phyloP scores from a whole-genome alignment of 2,113 vertebrate species.

The Acinonyx jubatus region DNA sequence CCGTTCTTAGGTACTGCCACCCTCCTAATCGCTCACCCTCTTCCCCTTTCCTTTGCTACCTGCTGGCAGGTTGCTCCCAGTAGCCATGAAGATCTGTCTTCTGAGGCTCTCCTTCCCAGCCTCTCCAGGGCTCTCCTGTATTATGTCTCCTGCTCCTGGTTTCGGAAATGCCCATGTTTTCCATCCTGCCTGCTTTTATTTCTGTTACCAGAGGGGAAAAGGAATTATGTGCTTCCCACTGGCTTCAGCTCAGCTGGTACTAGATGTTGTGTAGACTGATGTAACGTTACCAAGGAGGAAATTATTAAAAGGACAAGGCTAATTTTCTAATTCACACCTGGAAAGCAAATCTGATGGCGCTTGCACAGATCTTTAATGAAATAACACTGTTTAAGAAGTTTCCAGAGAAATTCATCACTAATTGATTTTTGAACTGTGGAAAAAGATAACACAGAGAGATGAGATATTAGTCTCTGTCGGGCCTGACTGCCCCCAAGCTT shows the following conservation, averaged over 20 bases:
- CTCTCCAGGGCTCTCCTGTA: neutral
- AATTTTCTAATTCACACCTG: constrained; percentile 87
- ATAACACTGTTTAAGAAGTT: constrained; percentile 87
- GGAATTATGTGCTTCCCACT: constrained; percentile 29
- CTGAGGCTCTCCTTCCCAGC: neutral
- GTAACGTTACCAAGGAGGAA: constrained; percentile 69
- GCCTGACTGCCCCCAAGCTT: constrained; percentile 50
- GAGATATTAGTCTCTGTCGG: constrained; percentile 70
- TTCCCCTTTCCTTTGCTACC: neutral
- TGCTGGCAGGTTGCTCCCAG: neutral
- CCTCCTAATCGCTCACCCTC: neutral
- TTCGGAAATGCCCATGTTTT: constrained; percentile 24
- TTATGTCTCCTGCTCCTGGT: constrained; percentile 31
- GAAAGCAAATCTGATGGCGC: constrained; percentile 80
- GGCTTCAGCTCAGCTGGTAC: constrained; percentile 65
- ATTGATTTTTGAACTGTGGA: constrained; percentile 88
- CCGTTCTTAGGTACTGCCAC: neutral
- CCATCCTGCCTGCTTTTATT: neutral
- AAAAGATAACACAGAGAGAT: constrained; percentile 79
- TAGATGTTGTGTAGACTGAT: constrained; percentile 51
- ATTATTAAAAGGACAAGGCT: constrained; percentile 79
- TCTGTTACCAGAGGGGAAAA: neutral
- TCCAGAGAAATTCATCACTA: constrained; percentile 84
- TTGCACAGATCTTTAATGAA: constrained; percentile 85
- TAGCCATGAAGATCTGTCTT: neutral